Base-by-base conservation (phyloP, 2,888 invertebrate genomes). In the Zaprionus obscuricornis region DNA sequence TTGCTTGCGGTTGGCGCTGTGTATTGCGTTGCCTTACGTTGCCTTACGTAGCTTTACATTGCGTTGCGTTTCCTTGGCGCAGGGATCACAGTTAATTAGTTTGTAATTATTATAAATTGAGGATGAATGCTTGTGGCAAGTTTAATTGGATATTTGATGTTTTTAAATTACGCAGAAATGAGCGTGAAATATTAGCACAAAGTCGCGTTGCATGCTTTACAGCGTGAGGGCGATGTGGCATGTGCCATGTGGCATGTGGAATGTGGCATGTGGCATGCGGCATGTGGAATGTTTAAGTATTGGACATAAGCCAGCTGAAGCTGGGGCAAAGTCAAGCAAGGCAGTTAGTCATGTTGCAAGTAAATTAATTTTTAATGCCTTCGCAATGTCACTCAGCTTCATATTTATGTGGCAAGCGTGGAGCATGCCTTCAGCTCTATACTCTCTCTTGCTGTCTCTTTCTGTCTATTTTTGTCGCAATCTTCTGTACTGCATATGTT, bases 81-180 rank as follows among this genome's bases (percentile, higher is more conserved):
- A 52, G 77, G 81, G 69, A 75, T 76, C 83, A 65, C 69, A 87
- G 86, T 86, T 87, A 87, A 87, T 87, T 87, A 87, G 85, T 87
- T 83, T 82, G 87, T 85, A 87, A 87, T 87, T 87, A 79, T 79
- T 86, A 85, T 83, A 87, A 87, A 87, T 87, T 85, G 74, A 66
- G 76, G 81, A 82, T 76, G 81, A 79, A 77, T 86, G 82, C 75
- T 82, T 83, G 82, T 87, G 86, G 86, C 81, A 87, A 81, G 74
- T 74, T 75, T 73, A 76, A 76, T 86, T 83, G 84, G 84, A 85
- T 82, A 85, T 82, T 81, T 82, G 81, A 85, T 85, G 83, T 73
- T 75, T 81, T 77, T 60, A 77, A 82, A 74, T 82, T 75, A 74
- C 60, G 70, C 59, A 73, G 59, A 82, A 78, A 73, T 59, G 56